These are phyloP conservation scores for Sebastes paucispinis DNA, from an alignment of 2,797 vertebrate species.

Conservation along the genomic window DNA sequence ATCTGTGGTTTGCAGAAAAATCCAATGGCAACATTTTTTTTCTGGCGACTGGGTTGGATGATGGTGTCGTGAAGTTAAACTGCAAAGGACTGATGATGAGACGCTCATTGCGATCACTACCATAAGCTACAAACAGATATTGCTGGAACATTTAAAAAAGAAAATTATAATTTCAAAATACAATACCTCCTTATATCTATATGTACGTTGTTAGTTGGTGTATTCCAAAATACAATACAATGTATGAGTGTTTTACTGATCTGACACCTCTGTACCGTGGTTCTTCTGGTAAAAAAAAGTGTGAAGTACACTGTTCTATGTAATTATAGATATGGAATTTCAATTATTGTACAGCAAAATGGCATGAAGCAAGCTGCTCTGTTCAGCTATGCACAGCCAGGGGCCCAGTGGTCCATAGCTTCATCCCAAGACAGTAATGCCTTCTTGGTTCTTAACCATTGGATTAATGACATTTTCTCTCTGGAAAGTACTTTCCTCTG, in stretches of 20 bases:
- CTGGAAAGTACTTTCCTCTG: constrained; percentile 27
- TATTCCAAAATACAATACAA: neutral
- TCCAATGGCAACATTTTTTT: too few relatives aligned
- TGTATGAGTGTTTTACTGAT: neutral
- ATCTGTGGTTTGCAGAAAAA: too few relatives aligned
- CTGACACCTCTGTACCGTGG: neutral
- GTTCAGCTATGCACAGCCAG: constrained; percentile 32
- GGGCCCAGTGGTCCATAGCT: constrained; percentile 13
- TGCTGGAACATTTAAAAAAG: neutral
- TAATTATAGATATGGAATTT: constrained; percentile 68
- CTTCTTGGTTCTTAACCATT: constrained; percentile 47
- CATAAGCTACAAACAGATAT: neutral
- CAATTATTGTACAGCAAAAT: constrained; percentile 56
- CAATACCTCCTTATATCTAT: neutral
- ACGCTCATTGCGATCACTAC: neutral
- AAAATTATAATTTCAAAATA: neutral
- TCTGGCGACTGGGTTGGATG: neutral
- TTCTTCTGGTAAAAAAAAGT: constrained; percentile 14
- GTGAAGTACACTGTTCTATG: constrained; percentile 35
- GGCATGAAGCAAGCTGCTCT: constrained; percentile 43
- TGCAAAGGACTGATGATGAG: neutral
- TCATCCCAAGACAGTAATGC: constrained; percentile 43
- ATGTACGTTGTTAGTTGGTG: neutral
- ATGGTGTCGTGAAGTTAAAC: neutral
- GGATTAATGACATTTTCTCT: constrained; percentile 49